phyloP scores from a whole-genome alignment of 2,797 vertebrate species.

The Tragelaphus oryx region DNA sequence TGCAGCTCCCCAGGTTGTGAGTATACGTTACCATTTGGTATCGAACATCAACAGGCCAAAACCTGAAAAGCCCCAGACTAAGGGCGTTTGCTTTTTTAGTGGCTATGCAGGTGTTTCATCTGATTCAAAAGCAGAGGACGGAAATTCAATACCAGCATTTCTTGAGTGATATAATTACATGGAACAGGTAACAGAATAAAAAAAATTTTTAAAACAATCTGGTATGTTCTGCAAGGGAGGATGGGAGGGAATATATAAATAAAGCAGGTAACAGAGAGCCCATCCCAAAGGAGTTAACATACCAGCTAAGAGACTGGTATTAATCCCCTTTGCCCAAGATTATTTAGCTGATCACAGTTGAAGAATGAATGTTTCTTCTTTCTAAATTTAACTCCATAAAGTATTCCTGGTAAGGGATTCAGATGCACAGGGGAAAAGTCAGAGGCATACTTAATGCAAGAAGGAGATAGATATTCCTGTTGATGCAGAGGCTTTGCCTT shows the following conservation, averaged over 20 bases:
- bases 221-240: background rate
- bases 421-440: background rate
- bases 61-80: background rate
- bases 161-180: background rate
- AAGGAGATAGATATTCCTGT: background rate
- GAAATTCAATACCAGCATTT: background rate
- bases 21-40: background rate
- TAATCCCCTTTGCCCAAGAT: background rate
- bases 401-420: background rate
- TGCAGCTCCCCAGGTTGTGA: background rate
- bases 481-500: background rate
- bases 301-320: background rate
- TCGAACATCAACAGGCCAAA: background rate
- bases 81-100: slow-evolving; percentile 2
- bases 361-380: slow-evolving; percentile 34
- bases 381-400: background rate
- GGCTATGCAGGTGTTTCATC: background rate
- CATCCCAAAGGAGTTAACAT: background rate
- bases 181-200: background rate
- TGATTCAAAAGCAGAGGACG: background rate
- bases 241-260: background rate
- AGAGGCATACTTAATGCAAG: background rate
- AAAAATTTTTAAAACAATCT: background rate
- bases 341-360: background rate
- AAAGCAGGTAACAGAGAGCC: background rate